Conservation (phyloP, 2,888 invertebrate genomes). For the Galerucella pusilla region DNA sequence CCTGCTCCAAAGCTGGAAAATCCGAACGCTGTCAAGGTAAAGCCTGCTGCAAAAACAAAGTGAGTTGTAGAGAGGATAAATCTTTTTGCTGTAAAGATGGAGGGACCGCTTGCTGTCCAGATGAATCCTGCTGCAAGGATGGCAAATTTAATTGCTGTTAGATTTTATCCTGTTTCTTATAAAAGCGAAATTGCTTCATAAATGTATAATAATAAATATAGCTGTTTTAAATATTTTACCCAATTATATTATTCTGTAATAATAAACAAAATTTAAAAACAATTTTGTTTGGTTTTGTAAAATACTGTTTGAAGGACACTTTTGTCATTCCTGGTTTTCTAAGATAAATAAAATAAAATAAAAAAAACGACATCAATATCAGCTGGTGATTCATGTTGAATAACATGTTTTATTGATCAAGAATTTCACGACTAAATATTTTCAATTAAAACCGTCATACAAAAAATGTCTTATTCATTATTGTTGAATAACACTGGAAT, state of each 20-base stretch:
- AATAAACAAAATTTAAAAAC: not conserved
- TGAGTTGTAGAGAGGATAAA: too few species aligned
- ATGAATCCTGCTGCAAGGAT: not conserved
- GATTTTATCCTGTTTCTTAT: too few species aligned
- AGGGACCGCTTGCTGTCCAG: not conserved
- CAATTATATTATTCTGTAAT: not conserved
- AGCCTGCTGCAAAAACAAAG: not conserved
- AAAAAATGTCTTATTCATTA: not conserved
- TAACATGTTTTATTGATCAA: too few species aligned
- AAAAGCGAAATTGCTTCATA: not conserved
- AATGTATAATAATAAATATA: not conserved
- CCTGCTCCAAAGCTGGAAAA: slow-evolving; percentile 11
- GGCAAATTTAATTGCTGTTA: not conserved
- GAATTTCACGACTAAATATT: too few species aligned
- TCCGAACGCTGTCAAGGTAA: not conserved
- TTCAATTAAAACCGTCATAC: too few species aligned
- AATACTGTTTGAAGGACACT: too few species aligned
- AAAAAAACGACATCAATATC: too few species aligned
- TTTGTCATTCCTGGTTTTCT: too few species aligned
- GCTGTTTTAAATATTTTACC: not conserved
- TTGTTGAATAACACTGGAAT: not conserved
- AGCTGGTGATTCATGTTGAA: too few species aligned
- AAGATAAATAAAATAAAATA: too few species aligned
- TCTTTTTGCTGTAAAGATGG: not conserved
- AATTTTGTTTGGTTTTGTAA: too few species aligned